Evolutionary conservation across 2,113 vertebrate genomes (phyloP).

Genomic region (Diadophis punctatus): DNA sequence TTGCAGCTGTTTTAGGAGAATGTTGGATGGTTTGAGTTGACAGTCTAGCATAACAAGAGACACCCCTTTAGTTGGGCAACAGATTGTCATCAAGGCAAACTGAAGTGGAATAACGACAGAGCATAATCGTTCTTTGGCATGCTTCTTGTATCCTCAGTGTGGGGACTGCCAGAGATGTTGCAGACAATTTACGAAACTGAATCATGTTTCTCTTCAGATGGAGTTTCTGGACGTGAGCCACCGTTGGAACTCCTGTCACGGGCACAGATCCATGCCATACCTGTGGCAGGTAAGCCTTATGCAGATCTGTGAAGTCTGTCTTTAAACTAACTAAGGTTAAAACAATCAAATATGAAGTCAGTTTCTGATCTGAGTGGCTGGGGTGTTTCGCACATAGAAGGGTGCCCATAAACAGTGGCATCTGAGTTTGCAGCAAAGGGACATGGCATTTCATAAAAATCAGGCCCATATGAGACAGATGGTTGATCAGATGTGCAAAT

Average conservation of each 20-base stretch:
- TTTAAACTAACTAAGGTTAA: background rate
- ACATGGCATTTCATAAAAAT: background rate
- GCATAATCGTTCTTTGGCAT: constrained; percentile 63
- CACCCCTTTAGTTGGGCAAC: background rate
- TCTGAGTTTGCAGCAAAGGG: background rate
- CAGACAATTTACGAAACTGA: constrained; percentile 83
- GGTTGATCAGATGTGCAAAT: background rate
- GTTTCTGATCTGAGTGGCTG: background rate
- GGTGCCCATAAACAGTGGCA: background rate
- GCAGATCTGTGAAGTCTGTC: background rate
- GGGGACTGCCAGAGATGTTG: constrained; percentile 77
- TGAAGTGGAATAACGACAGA: constrained; percentile 23
- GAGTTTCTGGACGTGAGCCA: constrained; percentile 72
- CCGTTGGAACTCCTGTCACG: constrained; percentile 72
- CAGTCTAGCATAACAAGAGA: constrained; percentile 1
- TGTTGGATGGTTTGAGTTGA: constrained; percentile 18
- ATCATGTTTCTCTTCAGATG: constrained; percentile 80
- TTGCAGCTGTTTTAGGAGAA: background rate
- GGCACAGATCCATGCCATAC: constrained; percentile 65
- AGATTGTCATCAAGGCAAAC: constrained; percentile 32
- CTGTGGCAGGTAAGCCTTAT: constrained; percentile 71
- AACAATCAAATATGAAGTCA: background rate
- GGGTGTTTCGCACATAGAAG: background rate
- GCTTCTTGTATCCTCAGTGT: constrained; percentile 74
- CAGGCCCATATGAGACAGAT: background rate